Percentiles rank a stretch among this genome's conserved stretches.
Evolutionary conservation across 2,113 vertebrate species (phyloP).

Genomic region (Mohoua ochrocephala): DNA sequence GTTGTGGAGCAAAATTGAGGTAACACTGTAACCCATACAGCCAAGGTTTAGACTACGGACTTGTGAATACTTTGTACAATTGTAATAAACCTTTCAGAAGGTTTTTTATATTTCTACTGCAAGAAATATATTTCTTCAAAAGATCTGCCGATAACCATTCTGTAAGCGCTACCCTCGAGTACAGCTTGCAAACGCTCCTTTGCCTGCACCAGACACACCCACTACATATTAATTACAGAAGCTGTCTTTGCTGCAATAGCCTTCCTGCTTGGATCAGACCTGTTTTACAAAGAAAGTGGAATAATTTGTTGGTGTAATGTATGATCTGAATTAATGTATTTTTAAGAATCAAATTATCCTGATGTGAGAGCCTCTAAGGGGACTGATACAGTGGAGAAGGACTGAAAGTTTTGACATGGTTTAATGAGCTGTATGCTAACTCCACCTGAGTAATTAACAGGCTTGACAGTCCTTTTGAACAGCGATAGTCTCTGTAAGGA

Average conservation of each 20-base stretch:
- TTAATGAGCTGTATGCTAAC: conserved; percentile 69
- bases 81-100: background rate
- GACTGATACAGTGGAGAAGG: conserved; percentile 40
- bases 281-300: conserved; percentile 65
- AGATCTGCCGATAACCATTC: background rate
- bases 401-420: conserved; percentile 67
- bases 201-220: background rate
- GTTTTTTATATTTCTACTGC: background rate
- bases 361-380: conserved; percentile 63
- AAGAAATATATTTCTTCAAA: background rate
- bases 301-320: conserved; percentile 68
- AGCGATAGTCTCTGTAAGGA: conserved; percentile 43
- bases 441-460: conserved; percentile 71
- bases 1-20: background rate
- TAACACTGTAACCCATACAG: background rate
- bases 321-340: conserved; percentile 74
- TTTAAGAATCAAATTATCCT: conserved; percentile 68
- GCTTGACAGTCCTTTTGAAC: conserved; percentile 67
- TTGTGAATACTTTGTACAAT: background rate
- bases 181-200: background rate
- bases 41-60: background rate
- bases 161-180: background rate
- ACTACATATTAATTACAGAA: conserved; percentile 53
- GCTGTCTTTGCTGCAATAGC: background rate
- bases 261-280: conserved; percentile 48